Base-by-base conservation (phyloP, 2,888 invertebrate species). In the Oxytorus armatus region DNA sequence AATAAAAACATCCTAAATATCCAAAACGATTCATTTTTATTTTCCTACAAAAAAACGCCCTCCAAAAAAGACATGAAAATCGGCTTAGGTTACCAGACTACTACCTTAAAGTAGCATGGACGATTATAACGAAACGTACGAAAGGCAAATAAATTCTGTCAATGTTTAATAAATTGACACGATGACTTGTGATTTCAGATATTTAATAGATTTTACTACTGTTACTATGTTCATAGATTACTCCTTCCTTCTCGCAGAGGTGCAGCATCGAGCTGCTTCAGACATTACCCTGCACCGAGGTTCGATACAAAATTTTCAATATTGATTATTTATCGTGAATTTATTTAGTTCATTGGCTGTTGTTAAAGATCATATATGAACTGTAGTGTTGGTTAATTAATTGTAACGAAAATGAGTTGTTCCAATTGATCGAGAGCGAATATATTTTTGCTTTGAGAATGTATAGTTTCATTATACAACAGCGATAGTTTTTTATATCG, bases 211-310 rank as follows among this genome's bases (percentile, higher is more conserved):
- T 25, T 49, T 79, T 65, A 75, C 75, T 70, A 65, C 75, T 79
- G 70, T 79, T 79, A 72, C 66, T 79, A 66, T 79, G 79, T 79
- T 79, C 53, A 70, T 79, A 79, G 79, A 79, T 79, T 79, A 79
- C 79, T 79, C 79, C 75, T 79, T 79, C 42, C 79, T 79, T 79
- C 79, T 79, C 75, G 79, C 79, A 75, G 79, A 79, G 79, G 79
- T 79, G 79, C 79, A 79, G 79, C 79, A 79, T 75, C 75, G 79
- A 59, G 79, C 79, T 79, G 79, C 75, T 79, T 79, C 79, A 75
- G 79, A 79, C 79, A 79, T 79, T 65, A 65, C 69, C 57, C 74
- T 79, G 70, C 75, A 79, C 65, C 70, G 79, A 79, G 79, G 79
- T 79, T 79, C 79, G 79, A 79, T 79, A 79, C 61, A 75, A 79